Evolutionary conservation across 2,113 vertebrate species (phyloP), one percentile per base, ranked within the genome.

Genomic region (Oenanthe melanoleuca): DNA sequence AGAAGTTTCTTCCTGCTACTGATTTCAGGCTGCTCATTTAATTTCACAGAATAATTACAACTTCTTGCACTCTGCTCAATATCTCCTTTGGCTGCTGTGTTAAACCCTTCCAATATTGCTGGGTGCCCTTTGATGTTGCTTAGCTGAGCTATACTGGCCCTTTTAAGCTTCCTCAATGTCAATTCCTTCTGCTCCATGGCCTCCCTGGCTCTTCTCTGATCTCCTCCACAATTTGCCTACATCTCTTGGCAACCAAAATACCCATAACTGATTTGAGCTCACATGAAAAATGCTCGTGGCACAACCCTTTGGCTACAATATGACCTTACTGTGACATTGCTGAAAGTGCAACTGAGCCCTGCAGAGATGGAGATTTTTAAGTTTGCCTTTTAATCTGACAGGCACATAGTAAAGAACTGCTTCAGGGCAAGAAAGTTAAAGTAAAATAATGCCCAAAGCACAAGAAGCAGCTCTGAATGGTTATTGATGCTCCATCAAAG

Each of bases 151-250:
- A 44, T 11, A 52, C 37, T 38, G 56, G 37, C 82, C 69, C 93
- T 96, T 96, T 96, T 60, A 96, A 95, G 90, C 75, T 75, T 95
- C 64, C 93, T 86, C 86, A 63, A 61, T 40, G 75, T 97, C 95
- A 88, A 95, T 97, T 93, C 88, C 64, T 94, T 56, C 86, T 94
- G 89, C 88, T 89, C 69, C 0, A 5, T 67, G 92, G 88, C 75
- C 82, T 90, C 72, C 44, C 44, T 10, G 20, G 15, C 67, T 88
- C 79, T 86, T 11, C 91, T 95, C 96, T 96, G 94, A 96, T 97
- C 93, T 97, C 49, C 64, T 89, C 79, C 57, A 83, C 92, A 84
- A 92, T 83, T 60, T 97, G 85, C 92, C 95, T 86, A 23, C 83
- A 93, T 94, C 89, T 93, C 94, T 71, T 86, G 90, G 96, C 94